phyloP scores from a whole-genome alignment of 2,888 invertebrate species.

The Plagodis pulveraria region DNA sequence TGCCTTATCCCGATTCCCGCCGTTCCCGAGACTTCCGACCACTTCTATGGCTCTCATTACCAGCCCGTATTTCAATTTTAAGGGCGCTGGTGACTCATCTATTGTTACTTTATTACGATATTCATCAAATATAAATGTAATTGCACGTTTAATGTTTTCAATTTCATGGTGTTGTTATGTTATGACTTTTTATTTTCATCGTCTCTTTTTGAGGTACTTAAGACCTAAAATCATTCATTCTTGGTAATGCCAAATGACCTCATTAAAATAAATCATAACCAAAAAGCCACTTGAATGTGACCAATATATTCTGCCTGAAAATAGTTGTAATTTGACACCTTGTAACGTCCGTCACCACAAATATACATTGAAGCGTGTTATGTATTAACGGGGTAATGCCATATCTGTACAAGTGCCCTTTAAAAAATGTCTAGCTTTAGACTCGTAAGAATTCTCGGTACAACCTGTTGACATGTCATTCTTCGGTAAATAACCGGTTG shows the following conservation, averaged over 20 bases:
- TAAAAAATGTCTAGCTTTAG: conserved; percentile 18
- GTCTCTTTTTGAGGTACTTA: too few species aligned
- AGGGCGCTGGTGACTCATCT: conserved; percentile 37
- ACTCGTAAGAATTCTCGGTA: conserved; percentile 51
- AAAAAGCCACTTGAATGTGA: background rate
- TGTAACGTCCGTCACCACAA: conserved; percentile 7
- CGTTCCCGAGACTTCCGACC: conserved; percentile 43
- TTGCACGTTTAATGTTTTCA: conserved; percentile 25
- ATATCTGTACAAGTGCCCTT: conserved; percentile 25
- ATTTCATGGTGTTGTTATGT: conserved; percentile 4
- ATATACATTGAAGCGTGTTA: conserved; percentile 15
- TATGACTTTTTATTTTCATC: too few species aligned
- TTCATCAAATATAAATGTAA: conserved; percentile 30
- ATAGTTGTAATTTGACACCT: conserved; percentile 26
- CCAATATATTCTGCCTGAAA: conserved; percentile 6
- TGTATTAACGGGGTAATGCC: conserved; percentile 7
- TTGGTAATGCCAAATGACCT: too few species aligned
- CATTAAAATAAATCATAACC: too few species aligned
- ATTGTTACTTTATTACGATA: conserved; percentile 42
- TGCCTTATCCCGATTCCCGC: conserved; percentile 35
- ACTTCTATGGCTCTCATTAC: conserved; percentile 45
- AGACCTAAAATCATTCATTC: too few species aligned
- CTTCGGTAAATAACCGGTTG: conserved; percentile 66
- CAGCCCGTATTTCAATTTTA: conserved; percentile 41
- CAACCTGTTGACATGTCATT: conserved; percentile 68